phyloP scores from a whole-genome alignment of 2,797 vertebrate species.

The Xiphophorus birchmanni region DNA sequence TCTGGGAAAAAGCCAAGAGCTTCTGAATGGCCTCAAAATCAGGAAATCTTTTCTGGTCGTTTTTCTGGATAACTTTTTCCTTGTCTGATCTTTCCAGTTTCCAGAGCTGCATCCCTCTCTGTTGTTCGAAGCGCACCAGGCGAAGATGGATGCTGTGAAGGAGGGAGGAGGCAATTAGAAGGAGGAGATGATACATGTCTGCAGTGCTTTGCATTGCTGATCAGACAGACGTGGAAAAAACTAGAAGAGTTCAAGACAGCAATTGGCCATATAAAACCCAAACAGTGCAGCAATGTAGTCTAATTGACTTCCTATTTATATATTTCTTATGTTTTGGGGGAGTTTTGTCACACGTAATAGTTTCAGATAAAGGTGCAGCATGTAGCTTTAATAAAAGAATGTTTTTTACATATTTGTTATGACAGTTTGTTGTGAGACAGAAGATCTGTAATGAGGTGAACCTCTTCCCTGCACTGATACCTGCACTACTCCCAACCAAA shows the following conservation, averaged over 20 bases:
- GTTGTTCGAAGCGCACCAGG: slow-evolving; percentile 29
- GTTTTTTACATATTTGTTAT: no score
- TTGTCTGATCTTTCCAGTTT: not conserved
- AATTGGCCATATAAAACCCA: not conserved
- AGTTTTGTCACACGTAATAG: not conserved
- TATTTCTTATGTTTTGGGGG: not conserved
- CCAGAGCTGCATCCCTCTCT: slow-evolving; percentile 18
- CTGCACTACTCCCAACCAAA: no score
- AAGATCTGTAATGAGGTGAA: no score
- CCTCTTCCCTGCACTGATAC: no score
- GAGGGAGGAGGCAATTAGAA: slow-evolving; percentile 16
- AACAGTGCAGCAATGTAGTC: not conserved
- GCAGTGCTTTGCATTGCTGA: slow-evolving; percentile 53
- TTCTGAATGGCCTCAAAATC: slow-evolving; percentile 57
- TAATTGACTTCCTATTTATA: not conserved
- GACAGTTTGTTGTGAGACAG: no score
- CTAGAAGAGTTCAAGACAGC: slow-evolving; percentile 28
- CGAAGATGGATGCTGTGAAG: slow-evolving; percentile 33
- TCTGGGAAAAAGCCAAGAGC: not conserved
- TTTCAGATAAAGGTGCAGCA: not conserved
- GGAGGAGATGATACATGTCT: slow-evolving; percentile 45
- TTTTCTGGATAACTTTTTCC: slow-evolving; percentile 29
- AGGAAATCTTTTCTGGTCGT: slow-evolving; percentile 41
- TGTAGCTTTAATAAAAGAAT: no score
- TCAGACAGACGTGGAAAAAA: slow-evolving; percentile 45